phyloP scores from a whole-genome alignment of 2,797 vertebrate genomes.

The Schizopygopsis malacanthus region DNA sequence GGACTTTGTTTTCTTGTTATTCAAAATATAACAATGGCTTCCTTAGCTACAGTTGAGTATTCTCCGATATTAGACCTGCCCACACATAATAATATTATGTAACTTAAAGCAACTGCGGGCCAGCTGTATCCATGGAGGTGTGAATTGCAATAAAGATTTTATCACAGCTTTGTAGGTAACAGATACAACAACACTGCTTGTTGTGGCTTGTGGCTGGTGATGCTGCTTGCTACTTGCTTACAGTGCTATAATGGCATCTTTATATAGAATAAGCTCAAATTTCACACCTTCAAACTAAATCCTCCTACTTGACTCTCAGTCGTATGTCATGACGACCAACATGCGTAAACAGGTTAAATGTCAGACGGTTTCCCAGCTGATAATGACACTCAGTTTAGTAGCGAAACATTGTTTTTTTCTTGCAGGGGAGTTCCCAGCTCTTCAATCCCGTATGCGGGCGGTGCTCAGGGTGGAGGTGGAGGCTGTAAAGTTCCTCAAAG shows the following conservation, averaged over 20 bases:
- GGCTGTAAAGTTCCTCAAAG: slow-evolving; percentile 96
- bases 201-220: background rate
- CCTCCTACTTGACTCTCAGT: background rate
- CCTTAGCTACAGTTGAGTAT: slow-evolving; percentile 1
- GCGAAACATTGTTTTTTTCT: background rate
- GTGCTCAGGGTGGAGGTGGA: slow-evolving; percentile 96
- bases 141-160: background rate
- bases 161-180: background rate
- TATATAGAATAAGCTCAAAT: background rate
- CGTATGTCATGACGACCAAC: background rate
- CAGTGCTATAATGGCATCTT: background rate
- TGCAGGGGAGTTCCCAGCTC: slow-evolving; percentile 90
- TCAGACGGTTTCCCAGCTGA: background rate
- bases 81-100: background rate
- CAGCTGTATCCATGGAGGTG: background rate
- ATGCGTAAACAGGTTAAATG: slow-evolving; percentile 1
- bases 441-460: slow-evolving; percentile 93
- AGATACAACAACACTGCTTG: background rate
- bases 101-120: background rate
- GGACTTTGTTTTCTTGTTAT: background rate
- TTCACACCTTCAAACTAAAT: background rate
- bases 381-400: background rate
- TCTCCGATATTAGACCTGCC: background rate
- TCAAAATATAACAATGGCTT: background rate
- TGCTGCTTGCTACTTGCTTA: background rate